These are phyloP conservation scores for Podarcis muralis DNA, from an alignment of 2,113 vertebrate species.

Conservation along the genomic window DNA sequence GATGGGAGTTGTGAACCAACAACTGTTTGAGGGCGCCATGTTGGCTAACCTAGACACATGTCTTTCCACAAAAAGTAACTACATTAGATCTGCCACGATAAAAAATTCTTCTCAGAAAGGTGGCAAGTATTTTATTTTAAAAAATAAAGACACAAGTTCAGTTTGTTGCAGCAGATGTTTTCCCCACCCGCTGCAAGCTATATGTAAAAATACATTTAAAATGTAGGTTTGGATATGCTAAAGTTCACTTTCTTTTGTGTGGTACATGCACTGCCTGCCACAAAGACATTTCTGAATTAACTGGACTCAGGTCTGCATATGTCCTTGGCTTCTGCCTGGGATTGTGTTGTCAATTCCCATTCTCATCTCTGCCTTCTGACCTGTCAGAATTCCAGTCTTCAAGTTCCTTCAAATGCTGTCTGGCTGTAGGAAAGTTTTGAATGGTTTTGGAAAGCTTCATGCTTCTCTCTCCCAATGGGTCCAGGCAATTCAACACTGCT, in stretches of 20 bases:
- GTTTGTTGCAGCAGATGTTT: conserved; percentile 33
- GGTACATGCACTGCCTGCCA: conserved; percentile 13
- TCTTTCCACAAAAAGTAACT: not conserved
- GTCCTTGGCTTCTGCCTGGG: not conserved
- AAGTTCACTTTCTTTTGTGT: conserved; percentile 32
- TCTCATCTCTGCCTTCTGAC: conserved; percentile 54
- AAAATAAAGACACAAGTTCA: not conserved
- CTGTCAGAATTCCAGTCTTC: conserved; percentile 47
- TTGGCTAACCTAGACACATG: not conserved
- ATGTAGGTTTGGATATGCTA: conserved; percentile 33
- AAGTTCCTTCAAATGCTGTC: conserved; percentile 36
- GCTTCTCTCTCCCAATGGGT: conserved; percentile 23
- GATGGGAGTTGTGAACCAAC: no score
- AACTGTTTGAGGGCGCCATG: no score
- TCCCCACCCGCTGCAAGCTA: conserved; percentile 3
- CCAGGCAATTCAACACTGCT: conserved; percentile 36
- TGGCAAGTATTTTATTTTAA: not conserved
- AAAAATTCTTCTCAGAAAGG: not conserved
- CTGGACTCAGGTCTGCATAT: conserved; percentile 13
- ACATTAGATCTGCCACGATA: not conserved
- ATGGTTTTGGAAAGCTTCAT: conserved; percentile 46
- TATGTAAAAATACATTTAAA: conserved; percentile 28
- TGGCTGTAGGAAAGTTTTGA: conserved; percentile 34
- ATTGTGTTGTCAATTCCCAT: conserved; percentile 60
- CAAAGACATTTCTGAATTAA: conserved; percentile 39